These are phyloP conservation scores for Speoplatyrhinus poulsoni DNA, from an alignment of 2,113 vertebrate species.

Conservation along the genomic window DNA sequence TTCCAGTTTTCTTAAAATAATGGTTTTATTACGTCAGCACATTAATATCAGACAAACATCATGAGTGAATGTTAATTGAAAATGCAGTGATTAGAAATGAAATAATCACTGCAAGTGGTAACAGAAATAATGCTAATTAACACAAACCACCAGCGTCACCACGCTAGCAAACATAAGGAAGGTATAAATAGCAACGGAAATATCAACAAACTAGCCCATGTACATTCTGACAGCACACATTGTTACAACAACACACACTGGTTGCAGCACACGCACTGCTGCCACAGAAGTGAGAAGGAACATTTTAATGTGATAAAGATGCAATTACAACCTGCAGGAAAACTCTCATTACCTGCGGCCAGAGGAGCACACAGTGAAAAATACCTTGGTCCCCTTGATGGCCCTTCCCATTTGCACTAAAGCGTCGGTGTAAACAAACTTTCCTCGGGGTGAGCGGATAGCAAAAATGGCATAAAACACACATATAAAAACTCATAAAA, in stretches of 20 bases:
- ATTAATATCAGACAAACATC: too few relatives aligned
- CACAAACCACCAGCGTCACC: not conserved
- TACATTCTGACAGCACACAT: constrained; percentile 1
- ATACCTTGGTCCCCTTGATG: constrained; percentile 49
- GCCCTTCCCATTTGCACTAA: constrained; percentile 57
- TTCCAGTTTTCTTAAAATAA: not conserved
- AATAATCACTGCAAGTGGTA: not conserved
- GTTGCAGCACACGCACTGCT: constrained; percentile 19
- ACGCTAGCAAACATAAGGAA: constrained; percentile 5
- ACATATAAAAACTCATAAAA: constrained; percentile 62
- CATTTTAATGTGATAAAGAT: constrained; percentile 57
- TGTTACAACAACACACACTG: constrained; percentile 18
- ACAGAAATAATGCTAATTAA: constrained; percentile 2
- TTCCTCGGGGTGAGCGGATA: constrained; percentile 49
- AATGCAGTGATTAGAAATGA: not conserved
- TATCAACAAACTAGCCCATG: not conserved
- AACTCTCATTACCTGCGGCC: constrained; percentile 55
- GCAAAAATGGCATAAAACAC: constrained; percentile 55
- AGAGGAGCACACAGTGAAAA: constrained; percentile 49
- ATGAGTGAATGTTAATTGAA: not conserved
- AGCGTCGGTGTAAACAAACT: constrained; percentile 64
- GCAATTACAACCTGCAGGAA: constrained; percentile 61
- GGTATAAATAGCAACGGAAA: not conserved
- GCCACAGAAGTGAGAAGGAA: constrained; percentile 41
- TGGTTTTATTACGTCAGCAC: not conserved